phyloP scores from a whole-genome alignment of 1,140 invertebrate species.

The Frieseomelitta varia region DNA sequence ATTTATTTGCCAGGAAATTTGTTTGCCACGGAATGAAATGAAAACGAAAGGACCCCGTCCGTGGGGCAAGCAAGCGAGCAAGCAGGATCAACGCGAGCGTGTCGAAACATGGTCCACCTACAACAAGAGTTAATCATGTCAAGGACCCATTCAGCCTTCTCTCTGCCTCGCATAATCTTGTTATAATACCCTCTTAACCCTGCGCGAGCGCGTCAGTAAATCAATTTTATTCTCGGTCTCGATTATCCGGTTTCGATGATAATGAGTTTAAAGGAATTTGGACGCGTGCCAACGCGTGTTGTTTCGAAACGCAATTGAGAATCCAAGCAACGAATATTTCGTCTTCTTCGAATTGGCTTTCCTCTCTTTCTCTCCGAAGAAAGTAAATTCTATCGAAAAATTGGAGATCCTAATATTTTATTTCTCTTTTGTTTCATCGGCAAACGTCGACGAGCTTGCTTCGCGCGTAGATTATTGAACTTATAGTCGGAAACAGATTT shows the following conservation, averaged over 20 bases:
- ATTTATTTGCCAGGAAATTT: constrained; percentile 1
- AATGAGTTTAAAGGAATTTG: constrained; percentile 22
- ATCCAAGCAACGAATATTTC: background rate
- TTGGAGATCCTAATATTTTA: background rate
- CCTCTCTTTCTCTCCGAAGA: background rate
- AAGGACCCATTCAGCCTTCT: constrained; percentile 56
- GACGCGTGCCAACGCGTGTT: constrained; percentile 23
- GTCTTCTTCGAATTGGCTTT: background rate
- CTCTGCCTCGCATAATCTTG: constrained; percentile 42
- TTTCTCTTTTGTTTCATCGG: background rate
- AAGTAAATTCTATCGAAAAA: background rate
- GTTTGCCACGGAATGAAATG: constrained; percentile 15
- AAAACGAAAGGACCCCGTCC: constrained; percentile 39
- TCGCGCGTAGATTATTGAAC: constrained; percentile 7
- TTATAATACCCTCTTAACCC: constrained; percentile 60
- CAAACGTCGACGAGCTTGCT: background rate
- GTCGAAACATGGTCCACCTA: constrained; percentile 68
- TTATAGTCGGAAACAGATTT: background rate
- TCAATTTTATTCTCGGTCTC: constrained; percentile 36
- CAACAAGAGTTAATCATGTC: constrained; percentile 67
- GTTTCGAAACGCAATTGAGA: background rate
- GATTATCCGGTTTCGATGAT: constrained; percentile 31
- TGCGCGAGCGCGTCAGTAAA: constrained; percentile 25
- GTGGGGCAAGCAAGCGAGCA: constrained; percentile 10
- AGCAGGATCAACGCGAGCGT: constrained; percentile 39